Evolutionary conservation across 2,888 invertebrate species (phyloP).

Genomic region (Rhogogaster chlorosoma): DNA sequence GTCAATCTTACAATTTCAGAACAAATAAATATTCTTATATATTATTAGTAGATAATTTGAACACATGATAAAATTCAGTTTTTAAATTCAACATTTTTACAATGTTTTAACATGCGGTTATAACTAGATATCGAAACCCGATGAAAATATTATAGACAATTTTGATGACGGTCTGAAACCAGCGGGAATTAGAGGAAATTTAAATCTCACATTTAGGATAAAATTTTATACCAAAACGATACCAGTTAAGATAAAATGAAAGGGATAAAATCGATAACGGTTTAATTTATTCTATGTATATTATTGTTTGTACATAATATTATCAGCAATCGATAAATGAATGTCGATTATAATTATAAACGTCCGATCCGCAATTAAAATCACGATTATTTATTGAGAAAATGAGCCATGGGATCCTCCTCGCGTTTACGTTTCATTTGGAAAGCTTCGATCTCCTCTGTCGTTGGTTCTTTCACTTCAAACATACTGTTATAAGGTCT

Average conservation of each 20-base stretch:
- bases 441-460: conserved; percentile 96
- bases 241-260: background rate
- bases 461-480: conserved; percentile 90
- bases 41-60: background rate
- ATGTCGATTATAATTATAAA: background rate
- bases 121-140: background rate
- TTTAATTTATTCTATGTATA: conserved; percentile 16
- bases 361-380: background rate
- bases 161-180: background rate
- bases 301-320: conserved; percentile 36
- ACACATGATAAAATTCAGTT: background rate
- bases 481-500: conserved; percentile 96
- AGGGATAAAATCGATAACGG: background rate
- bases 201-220: background rate
- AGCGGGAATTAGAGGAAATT: background rate
- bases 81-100: background rate
- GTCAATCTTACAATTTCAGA: background rate
- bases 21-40: background rate
- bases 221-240: background rate
- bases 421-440: conserved; percentile 90
- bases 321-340: conserved; percentile 21
- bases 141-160: background rate
- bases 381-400: conserved; percentile 74
- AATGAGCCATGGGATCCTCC: conserved; percentile 97
- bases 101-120: background rate